Percentiles rank a stretch among this genome's conserved stretches.
Conservation (phyloP, 2,888 invertebrate species). For the Amblyjoppa proteus region DNA sequence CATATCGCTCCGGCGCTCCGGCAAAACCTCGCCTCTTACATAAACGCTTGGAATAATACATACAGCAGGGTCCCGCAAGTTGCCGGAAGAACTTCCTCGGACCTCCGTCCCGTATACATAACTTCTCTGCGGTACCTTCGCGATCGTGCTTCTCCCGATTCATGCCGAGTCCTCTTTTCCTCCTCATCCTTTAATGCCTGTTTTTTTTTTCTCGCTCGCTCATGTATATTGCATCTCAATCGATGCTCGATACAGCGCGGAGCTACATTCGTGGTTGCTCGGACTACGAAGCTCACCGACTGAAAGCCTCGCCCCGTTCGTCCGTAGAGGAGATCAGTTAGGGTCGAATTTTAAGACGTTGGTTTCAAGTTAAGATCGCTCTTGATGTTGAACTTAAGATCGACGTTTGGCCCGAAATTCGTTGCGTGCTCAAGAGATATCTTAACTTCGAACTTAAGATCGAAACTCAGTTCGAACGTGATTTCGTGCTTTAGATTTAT, state of each 20-base stretch:
- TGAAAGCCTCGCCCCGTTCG: background rate
- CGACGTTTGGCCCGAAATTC: too few species aligned
- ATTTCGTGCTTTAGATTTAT: too few species aligned
- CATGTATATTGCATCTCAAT: conserved; percentile 48
- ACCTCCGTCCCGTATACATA: conserved; percentile 1
- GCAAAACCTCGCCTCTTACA: conserved; percentile 74
- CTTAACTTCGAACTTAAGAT: too few species aligned
- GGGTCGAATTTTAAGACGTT: too few species aligned
- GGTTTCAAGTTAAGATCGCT: too few species aligned
- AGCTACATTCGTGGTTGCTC: background rate
- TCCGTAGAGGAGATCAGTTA: background rate
- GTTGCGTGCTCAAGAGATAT: too few species aligned
- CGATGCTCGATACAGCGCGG: background rate
- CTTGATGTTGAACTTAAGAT: too few species aligned
- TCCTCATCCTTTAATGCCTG: background rate
- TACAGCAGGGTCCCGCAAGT: conserved; percentile 21
- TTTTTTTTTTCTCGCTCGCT: conserved; percentile 3
- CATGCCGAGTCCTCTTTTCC: conserved; percentile 1
- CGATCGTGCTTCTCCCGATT: background rate
- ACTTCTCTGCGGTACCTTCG: background rate
- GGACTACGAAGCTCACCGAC: background rate
- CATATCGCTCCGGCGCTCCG: conserved; percentile 74
- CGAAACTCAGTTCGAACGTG: too few species aligned
- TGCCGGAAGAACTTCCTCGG: conserved; percentile 43
- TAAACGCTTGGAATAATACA: conserved; percentile 74